Conservation (phyloP, 2,888 invertebrate species). For the Rhingia campestris region DNA sequence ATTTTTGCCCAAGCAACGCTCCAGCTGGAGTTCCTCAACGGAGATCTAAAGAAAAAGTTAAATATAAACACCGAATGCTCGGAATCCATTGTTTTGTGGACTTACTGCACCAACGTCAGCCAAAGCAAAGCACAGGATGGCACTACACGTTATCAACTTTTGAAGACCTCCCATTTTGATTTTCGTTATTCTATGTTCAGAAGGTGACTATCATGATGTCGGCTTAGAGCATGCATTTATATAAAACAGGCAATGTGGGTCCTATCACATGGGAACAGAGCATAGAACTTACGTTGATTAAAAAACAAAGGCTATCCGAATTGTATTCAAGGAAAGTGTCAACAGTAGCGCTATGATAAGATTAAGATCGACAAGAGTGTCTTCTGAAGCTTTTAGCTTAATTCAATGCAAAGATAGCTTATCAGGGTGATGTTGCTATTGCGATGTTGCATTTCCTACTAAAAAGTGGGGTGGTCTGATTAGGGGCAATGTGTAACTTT, state of each 20-base stretch:
- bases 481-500: too few relatives aligned
- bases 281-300: constrained; percentile 52
- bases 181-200: constrained; percentile 1
- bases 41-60: constrained; percentile 6
- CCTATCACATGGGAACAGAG: constrained; percentile 6
- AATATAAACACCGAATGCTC: not conserved
- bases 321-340: constrained; percentile 22
- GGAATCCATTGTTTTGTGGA: too few relatives aligned
- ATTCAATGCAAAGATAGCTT: constrained; percentile 5
- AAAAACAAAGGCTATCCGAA: not conserved
- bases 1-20: constrained; percentile 67
- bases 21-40: not conserved
- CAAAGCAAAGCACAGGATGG: not conserved
- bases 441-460: not conserved
- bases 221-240: not conserved
- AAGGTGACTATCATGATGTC: constrained; percentile 9
- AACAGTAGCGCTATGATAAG: constrained; percentile 72
- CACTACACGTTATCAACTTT: constrained; percentile 7
- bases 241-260: not conserved
- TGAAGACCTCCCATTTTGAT: constrained; percentile 50
- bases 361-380: constrained; percentile 75
- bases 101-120: constrained; percentile 35
- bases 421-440: not conserved
- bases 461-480: too few relatives aligned
- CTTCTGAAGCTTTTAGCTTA: constrained; percentile 33